A percentile compares a stretch with the other conserved stretches of the same genome.
Evolutionary conservation across 2,888 invertebrate species (phyloP).

Genomic region (Prenolepis imparis): DNA sequence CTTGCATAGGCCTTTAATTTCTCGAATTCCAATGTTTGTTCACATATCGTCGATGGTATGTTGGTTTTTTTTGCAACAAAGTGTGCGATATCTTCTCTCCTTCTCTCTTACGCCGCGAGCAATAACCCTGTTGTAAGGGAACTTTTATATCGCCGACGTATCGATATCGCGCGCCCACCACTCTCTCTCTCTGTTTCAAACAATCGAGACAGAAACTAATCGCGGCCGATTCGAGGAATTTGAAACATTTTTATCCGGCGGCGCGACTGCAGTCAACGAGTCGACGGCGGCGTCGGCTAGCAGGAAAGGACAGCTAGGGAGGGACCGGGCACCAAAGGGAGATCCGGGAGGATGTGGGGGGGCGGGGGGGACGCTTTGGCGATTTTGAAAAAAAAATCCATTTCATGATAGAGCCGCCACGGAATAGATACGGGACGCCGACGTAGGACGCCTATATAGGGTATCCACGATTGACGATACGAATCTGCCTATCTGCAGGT

Average conservation of each 20-base stretch:
- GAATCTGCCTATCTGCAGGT: constrained; percentile 78
- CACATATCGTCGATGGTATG: neutral
- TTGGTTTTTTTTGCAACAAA: neutral
- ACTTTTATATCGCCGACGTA: constrained; percentile 54
- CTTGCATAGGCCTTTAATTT: neutral
- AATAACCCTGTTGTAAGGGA: constrained; percentile 51
- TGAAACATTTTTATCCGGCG: constrained; percentile 74
- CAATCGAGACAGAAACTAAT: constrained; percentile 77
- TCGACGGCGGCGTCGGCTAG: constrained; percentile 36
- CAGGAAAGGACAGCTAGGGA: constrained; percentile 43
- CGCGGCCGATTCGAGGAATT: constrained; percentile 75
- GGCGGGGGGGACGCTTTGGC: constrained; percentile 66
- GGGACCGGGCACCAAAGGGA: constrained; percentile 28
- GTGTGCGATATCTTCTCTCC: neutral
- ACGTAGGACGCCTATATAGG: constrained; percentile 63
- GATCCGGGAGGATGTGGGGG: constrained; percentile 35
- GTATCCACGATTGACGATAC: constrained; percentile 78
- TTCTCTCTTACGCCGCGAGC: neutral
- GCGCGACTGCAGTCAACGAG: constrained; percentile 65
- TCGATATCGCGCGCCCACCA: constrained; percentile 34
- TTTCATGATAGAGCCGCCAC: constrained; percentile 77
- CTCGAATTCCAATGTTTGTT: constrained; percentile 5
- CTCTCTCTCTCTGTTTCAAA: constrained; percentile 55
- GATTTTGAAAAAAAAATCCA: constrained; percentile 78
- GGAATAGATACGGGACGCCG: constrained; percentile 76